Base-by-base conservation (phyloP, 2,888 invertebrate species). In the Ashinkailepas kermadecensis region DNA sequence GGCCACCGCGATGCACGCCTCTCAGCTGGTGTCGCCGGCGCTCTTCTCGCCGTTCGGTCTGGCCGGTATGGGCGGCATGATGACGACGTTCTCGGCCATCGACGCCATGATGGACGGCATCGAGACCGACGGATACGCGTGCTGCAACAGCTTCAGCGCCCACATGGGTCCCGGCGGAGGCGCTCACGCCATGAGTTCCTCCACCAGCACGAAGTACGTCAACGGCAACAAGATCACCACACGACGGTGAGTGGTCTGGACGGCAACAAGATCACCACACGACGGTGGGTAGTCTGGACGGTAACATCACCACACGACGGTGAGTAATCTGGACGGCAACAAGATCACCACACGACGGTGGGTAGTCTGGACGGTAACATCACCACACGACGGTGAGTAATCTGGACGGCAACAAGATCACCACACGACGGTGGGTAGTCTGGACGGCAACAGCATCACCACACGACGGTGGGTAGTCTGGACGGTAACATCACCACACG, bases 141-240 rank as follows among this genome's bases (percentile, higher is more conserved):
- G 82, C n/a, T 83, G 82, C 81, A 81, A 82, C n/a, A 82, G 83
- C 25, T 83, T 83, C 25, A 64, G 82, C 57, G 54, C 74, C 7
- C 74, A 74, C 74, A 74, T 81, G 21, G 83, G 81, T 12, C 81
- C 82, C 23, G 84, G 84, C 39, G 62, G 84, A 23, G 57, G 54
- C 12, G 83, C 82, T 12, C 83, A 82, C 86, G 90, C 95, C 86
- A 92, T 93, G 87, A 89, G 93, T 86, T 95, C 95, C 80, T 96
- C 96, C 82, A 99, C 97, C 83, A 96, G 97, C 82, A 98, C 98
- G 81, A 92, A 96, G 87, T 93, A 95, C 87, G 93, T 96, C 85
- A 96, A 97, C 88, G 99, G 98, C 84, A 98, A 97, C 89, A 98
- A 97, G 89, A 92, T 99, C 86, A 96, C 96, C 86, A 99, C 98